Percentiles rank a stretch among this genome's conserved stretches.
Conservation (phyloP, 2,888 invertebrate species). For the Philopedon plagiatum region DNA sequence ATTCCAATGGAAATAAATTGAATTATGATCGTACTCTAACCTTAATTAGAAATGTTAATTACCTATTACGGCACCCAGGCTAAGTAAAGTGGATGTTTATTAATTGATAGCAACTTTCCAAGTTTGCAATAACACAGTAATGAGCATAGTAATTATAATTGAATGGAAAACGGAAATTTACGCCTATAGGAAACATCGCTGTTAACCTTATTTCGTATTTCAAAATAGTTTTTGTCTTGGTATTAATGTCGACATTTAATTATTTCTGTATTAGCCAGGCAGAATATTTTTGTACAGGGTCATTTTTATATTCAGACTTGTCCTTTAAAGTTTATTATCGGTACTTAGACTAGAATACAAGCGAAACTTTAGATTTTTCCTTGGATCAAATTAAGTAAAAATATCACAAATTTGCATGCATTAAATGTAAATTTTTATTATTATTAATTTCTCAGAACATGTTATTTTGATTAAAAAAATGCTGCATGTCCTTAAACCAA, state of each 20-base stretch:
- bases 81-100: conserved; percentile 21
- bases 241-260: conserved; percentile 5
- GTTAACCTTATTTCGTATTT: not conserved
- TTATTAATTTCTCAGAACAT: too few species aligned
- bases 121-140: conserved; percentile 8
- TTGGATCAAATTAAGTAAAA: too few species aligned
- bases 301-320: too few species aligned
- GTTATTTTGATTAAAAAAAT: too few species aligned
- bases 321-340: too few species aligned
- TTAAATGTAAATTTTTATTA: too few species aligned
- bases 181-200: not conserved
- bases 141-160: not conserved
- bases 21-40: conserved; percentile 10
- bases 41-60: conserved; percentile 31
- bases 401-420: too few species aligned
- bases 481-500: too few species aligned
- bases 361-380: too few species aligned
- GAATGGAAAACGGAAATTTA: not conserved
- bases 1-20: conserved; percentile 8
- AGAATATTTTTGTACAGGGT: too few species aligned
- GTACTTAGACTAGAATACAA: too few species aligned
- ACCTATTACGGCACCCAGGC: conserved; percentile 13
- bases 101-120: conserved; percentile 24
- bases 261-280: not conserved
- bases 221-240: not conserved